Evolutionary conservation across 92 coral and sea anemone genomes (phyloP), one percentile per base, ranked within the genome.

Genomic region (Porites cylindrica): DNA sequence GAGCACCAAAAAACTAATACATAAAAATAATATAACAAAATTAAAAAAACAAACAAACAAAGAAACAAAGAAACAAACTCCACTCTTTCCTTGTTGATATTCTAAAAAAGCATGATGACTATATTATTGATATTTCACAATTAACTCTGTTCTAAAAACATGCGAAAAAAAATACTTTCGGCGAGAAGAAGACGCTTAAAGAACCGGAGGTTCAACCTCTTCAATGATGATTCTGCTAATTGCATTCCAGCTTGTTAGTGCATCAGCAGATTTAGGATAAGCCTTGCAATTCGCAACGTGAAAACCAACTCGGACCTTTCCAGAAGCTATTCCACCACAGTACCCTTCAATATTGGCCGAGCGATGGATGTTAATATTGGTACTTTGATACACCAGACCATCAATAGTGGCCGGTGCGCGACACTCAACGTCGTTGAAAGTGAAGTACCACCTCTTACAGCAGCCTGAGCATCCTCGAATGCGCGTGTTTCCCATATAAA

Each of bases 191-290:
- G 14, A 59, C 63, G 18, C 13, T 59, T 61, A 78, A 17, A 21
- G 53, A 78, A 62, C 68, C 7, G 91, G 94, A 20, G 92, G 91
- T 8, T 88, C 82, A 1, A 90, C 90, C 66, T 92, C 96, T 51
- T 93, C 93, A n/a, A 93, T 90, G 60, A 93, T 84, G 61, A 93
- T 86, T 64, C 90, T 84, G 62, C 91, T 79, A 0, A 87, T 88
- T 13, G 94, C 87, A 75, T 88, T 87, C 96, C 94, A 93, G 74
- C 94, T 70, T 6, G 96, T 93, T 38, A 61, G 69, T 10, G 96
- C 93, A 60, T 90, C 76, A 12, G 73, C 81, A 2, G 73, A 10
- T 18, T 7, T 2, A 11, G 18, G 69, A 4, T 23, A 51, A 4
- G 58, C 75, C 11, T 17, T 9, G 54, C 94, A 91, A 1, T 58